Base-by-base conservation (phyloP, 2,113 vertebrate species). In the Dasyprocta punctata region DNA sequence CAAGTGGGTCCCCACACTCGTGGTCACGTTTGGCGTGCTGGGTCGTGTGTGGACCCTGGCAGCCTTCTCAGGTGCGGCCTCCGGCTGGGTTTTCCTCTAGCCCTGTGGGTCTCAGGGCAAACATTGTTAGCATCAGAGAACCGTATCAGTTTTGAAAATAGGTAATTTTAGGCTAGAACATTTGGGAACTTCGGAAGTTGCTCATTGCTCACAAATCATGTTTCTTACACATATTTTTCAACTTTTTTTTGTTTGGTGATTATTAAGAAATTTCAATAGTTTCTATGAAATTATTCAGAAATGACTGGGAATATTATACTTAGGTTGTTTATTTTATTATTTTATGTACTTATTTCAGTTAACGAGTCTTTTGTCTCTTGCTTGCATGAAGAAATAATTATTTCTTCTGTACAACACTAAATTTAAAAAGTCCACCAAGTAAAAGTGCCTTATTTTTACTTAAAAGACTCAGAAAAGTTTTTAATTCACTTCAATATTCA, bases 381-480 rank as follows among this genome's bases (percentile, higher is more conserved):
- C 38, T 82, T 80, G 33, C 19, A 67, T 20, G 44, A 96, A 63
- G 24, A 85, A 87, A 89, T 63, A 12, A 4, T 44, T 54, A 54
- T 54, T 54, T 20, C 24, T 22, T 3, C 17, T 47, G 63, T 41
- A 81, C 2, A 56, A 78, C 1, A 65, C 19, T 73, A 49, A 92
- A 85, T 84, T 65, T 54, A 20, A 60, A 94, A 94, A 60, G 41
- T 36, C 13, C 60, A 41, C 22, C 16, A 85, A 86, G 52, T 65
- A 69, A 86, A 96, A 82, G 10, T 61, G 16, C 26, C 90, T 73
- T 89, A 63, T 78, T 10, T 78, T 49, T 92, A 36, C 52, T 90
- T 92, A 88, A 86, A 92, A 93, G 58, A 28, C 17, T 81, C 52
- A 24, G 65, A 94, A 83, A 82, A 56, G 1, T 82, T 95, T 96